Base-by-base conservation (phyloP, 2,888 invertebrate genomes). In the Ptychoptera albimana region DNA sequence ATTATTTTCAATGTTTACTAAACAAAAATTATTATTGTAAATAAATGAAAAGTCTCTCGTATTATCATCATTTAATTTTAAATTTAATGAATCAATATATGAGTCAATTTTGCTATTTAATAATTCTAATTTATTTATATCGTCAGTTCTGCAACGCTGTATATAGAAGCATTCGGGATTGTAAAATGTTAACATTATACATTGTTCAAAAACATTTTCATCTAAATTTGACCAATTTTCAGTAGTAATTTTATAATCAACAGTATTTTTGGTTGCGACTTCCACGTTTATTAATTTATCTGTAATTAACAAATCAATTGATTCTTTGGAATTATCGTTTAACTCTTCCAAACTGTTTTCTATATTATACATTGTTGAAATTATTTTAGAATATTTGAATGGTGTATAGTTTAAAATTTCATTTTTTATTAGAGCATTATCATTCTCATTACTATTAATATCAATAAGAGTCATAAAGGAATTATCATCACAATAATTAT, bases 1-100 rank as follows among this genome's bases (percentile, higher is more conserved):
- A 30, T 44, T 38, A 29, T 39, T 46, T 1, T 50, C 38, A 6
- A 31, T 40, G 14, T 45, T 43, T 2, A 48, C 47, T 14, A 50
- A 15, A 42, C 47, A 50, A 42, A 7, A 32, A 32, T n/a, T 9
- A 11, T n/a, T 9, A 7, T 11, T 11, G 9, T 9, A 11, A 7
- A 32, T 32, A 11, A 7, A 11, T 4, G 9, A 11, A 3, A 32
- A 32, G 9, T 32, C 9, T 32, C 9, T 30, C 9, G 9, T n/a
- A 32, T 9, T 32, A 7, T 4, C 9, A 9, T n/a, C 9, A 32
- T 32, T 11, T 32, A 3, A 3, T 32, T 32, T 4, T 23, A 23
- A 23, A 23, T 23, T 23, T 23, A 23, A 23, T 23, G 23, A 23
- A 5, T 23, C 7, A 5, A 23, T 7, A 7, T 23, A 7, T 5